Conservation (phyloP, 2,888 invertebrate genomes). For the Chromoteleia sp. region DNA sequence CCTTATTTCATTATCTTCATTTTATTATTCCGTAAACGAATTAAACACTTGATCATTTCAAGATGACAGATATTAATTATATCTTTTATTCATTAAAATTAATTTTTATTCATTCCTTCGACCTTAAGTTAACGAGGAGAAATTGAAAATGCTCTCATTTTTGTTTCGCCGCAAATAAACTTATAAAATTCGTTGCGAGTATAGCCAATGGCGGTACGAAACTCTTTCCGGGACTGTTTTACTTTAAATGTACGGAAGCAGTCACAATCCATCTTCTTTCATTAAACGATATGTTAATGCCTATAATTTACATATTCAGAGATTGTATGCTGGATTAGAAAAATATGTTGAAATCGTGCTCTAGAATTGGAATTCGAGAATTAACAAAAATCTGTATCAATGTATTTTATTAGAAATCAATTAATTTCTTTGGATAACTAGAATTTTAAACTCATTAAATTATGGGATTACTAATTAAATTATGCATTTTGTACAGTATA, state of each 20-base stretch:
- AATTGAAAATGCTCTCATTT: constrained; percentile 41
- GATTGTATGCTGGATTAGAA: constrained; percentile 32
- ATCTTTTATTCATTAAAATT: not conserved
- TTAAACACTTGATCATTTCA: not conserved
- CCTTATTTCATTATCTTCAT: constrained; percentile 27
- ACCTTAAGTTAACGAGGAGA: constrained; percentile 49
- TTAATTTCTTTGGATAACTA: not conserved
- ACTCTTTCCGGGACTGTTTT: constrained; percentile 68
- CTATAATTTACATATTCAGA: constrained; percentile 47
- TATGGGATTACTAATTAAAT: too few relatives aligned
- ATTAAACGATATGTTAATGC: constrained; percentile 52
- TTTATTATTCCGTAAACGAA: constrained; percentile 11
- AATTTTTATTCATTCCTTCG: not conserved
- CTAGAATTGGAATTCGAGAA: not conserved
- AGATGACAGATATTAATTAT: too few relatives aligned
- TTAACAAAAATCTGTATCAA: constrained; percentile 18
- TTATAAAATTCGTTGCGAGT: constrained; percentile 24
- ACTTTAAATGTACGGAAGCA: constrained; percentile 59
- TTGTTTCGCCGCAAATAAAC: constrained; percentile 5
- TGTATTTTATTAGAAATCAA: constrained; percentile 14
- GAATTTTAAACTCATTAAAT: not conserved
- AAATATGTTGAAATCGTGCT: constrained; percentile 8
- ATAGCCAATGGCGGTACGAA: constrained; percentile 38
- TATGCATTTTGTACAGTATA: too few relatives aligned
- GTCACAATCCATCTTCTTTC: constrained; percentile 59